Evolutionary conservation across 2,113 vertebrate species (phyloP).

Genomic region (Phocoena sinus): DNA sequence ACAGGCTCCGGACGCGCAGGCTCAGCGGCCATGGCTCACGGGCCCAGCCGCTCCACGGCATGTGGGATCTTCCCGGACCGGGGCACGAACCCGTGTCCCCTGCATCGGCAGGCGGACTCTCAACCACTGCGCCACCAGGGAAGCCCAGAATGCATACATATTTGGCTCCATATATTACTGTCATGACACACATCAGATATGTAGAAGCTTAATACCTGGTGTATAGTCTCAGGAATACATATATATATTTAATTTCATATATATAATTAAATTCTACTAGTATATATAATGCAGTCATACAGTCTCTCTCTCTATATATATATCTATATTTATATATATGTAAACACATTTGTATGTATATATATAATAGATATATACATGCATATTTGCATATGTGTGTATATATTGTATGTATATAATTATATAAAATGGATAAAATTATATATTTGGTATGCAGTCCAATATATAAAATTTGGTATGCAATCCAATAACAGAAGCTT

Average conservation of each 20-base stretch:
- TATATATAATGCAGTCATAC: neutral
- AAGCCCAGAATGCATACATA: neutral
- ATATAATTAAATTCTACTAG: neutral
- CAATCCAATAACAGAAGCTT: neutral
- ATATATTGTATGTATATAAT: neutral
- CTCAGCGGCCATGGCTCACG: too few relatives aligned
- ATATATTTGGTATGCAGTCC: neutral
- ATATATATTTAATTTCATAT: neutral
- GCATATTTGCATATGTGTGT: too few relatives aligned
- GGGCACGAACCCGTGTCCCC: too few relatives aligned
- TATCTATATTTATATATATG: too few relatives aligned
- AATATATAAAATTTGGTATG: neutral
- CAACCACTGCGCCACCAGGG: too few relatives aligned
- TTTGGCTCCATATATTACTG: neutral
- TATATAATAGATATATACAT: neutral
- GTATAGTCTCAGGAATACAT: neutral
- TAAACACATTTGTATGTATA: neutral
- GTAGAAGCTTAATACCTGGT: neutral
- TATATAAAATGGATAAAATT: neutral
- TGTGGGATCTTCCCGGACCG: too few relatives aligned
- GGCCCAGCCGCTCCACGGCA: too few relatives aligned
- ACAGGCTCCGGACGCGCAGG: too few relatives aligned
- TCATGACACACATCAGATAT: neutral
- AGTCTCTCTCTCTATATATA: neutral
- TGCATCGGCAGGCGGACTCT: too few relatives aligned